Base-by-base conservation (phyloP, 2,113 vertebrate genomes). In the Morone chrysops region DNA sequence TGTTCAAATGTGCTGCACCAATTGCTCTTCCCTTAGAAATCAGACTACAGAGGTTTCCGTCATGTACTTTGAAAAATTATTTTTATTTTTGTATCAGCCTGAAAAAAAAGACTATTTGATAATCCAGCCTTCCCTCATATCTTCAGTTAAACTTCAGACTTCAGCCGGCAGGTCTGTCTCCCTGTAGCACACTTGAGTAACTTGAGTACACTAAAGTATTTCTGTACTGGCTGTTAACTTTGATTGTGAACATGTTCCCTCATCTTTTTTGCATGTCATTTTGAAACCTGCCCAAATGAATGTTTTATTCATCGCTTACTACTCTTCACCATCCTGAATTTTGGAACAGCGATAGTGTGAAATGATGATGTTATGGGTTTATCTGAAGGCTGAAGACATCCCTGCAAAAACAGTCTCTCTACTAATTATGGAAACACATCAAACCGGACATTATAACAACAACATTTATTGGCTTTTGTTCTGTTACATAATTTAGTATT, bases 381-480 rank as follows among this genome's bases (percentile, higher is more conserved):
- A 70, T 70, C 17, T 53, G 31, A 12, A 36, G 9, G 16, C 66
- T 36, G 12, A 17, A 63, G 18, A 18, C 18, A 41, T 6, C 4
- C 1, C 8, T 51, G 8, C 8, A 17, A 20, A 36, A 50, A 16
- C 1, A 48, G 7, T 41, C 9, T 31, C 36, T 60, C 31, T 4
- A 5, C 12, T 22, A 31, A 9, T 22, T 61, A 43, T 17, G 1
- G 57, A 78, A 71, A 65, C 31, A 51, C 13, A 68, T 53, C 16
- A 80, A 68, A 78, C 31, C 75, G 0, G 10, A 47, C 45, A 47
- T 13, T 11, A 56, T 8, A 13, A 48, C 41, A 3, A 18, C 60
- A 13, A 60, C 43, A 47, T 68, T 80, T 79, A 75, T 74, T 87
- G 8, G 3, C 51, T 65, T 71, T 10, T 6, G 20, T 25, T 61